A percentile compares a stretch with the other conserved stretches of the same genome.
These are phyloP conservation scores for Xiphorhynchus elegans DNA, from an alignment of 2,113 vertebrate genomes.

Conservation along the genomic window DNA sequence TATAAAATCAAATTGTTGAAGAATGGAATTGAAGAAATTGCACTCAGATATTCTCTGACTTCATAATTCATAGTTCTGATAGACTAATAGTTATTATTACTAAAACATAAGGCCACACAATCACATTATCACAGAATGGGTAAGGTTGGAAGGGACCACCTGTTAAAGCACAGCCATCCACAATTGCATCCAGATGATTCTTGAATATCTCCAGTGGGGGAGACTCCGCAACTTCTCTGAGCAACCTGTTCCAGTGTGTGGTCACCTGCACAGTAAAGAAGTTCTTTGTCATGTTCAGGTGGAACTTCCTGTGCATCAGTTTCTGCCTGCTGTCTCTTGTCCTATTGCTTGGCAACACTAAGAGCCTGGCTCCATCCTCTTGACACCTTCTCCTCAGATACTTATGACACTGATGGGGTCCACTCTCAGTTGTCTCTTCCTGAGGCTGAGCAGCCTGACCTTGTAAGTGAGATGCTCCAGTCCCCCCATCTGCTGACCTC, in stretches of 20 bases:
- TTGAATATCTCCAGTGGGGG: neutral
- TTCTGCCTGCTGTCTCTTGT: neutral
- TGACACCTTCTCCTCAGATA: neutral
- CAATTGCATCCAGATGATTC: neutral
- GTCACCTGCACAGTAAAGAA: neutral
- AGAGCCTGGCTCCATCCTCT: no score
- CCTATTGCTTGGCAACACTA: neutral
- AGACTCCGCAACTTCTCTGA: neutral
- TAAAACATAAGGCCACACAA: neutral
- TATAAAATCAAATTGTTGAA: neutral
- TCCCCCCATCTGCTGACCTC: neutral
- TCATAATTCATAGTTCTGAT: neutral
- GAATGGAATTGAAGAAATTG: neutral
- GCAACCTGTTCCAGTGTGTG: neutral
- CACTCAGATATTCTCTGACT: neutral
- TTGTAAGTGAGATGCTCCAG: neutral
- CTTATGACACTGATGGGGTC: no score
- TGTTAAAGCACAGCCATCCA: neutral
- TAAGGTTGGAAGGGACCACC: neutral
- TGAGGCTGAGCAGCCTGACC: neutral
- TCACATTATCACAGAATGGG: neutral
- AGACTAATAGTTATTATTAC: neutral
- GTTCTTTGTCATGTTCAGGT: neutral
- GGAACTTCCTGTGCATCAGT: neutral
- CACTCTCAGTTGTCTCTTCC: neutral